A percentile compares a stretch with the other conserved stretches of the same genome.
phyloP scores from a whole-genome alignment of 2,888 invertebrate species.

The Caradrina clavipalpis region DNA sequence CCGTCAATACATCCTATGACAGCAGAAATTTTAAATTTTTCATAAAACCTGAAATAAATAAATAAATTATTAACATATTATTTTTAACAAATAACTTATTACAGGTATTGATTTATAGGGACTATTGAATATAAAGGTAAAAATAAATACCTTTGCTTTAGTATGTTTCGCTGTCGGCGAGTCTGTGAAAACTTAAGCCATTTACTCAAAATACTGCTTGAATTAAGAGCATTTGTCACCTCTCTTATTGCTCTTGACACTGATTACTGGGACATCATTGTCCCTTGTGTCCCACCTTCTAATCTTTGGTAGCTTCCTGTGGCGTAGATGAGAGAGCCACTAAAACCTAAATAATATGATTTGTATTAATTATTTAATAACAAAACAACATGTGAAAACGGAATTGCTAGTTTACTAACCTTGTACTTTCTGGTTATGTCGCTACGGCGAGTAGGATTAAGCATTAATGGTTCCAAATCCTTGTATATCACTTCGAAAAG shows the following conservation, averaged over 20 bases:
- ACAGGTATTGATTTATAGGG: neutral
- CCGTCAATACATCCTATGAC: too few relatives aligned
- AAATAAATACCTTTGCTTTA: too few relatives aligned
- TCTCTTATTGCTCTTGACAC: neutral
- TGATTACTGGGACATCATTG: slow-evolving; percentile 24
- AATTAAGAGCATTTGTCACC: neutral
- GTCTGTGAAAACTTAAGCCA: slow-evolving; percentile 1
- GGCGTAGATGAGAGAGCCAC: slow-evolving; percentile 1
- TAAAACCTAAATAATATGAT: slow-evolving; percentile 4
- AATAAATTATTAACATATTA: too few relatives aligned
- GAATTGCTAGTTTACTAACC: too few relatives aligned
- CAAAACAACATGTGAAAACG: too few relatives aligned
- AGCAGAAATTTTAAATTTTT: too few relatives aligned
- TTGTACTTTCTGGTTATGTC: too few relatives aligned
- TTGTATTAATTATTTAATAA: neutral
- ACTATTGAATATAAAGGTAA: neutral
- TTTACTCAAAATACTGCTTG: neutral
- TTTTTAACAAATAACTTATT: neutral
- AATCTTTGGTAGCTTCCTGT: slow-evolving; percentile 21
- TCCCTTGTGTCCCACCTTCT: slow-evolving; percentile 20
- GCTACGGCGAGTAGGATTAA: too few relatives aligned
- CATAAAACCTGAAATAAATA: too few relatives aligned
- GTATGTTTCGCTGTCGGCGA: neutral
- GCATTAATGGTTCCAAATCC: too few relatives aligned
- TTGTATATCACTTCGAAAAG: too few relatives aligned